These are phyloP conservation scores for Apus apus DNA, from an alignment of 2,113 vertebrate genomes.

Conservation along the genomic window DNA sequence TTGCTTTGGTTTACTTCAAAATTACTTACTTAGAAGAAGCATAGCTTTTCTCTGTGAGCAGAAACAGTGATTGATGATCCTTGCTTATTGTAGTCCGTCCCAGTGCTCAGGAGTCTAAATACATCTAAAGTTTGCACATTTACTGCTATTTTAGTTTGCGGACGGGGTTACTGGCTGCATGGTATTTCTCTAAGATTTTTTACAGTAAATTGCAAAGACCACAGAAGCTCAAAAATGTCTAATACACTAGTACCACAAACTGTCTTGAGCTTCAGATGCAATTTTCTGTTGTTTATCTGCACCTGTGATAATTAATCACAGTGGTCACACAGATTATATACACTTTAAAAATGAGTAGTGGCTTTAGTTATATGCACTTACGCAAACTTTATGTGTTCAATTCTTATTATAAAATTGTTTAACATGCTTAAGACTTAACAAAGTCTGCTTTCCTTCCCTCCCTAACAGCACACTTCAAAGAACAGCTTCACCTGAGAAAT, in stretches of 20 bases:
- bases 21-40: not conserved
- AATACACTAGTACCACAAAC: not conserved
- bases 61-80: not conserved
- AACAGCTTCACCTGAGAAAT: not conserved
- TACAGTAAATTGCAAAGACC: not conserved
- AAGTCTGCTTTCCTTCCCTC: not conserved
- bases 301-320: not conserved
- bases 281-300: not conserved
- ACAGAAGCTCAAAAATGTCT: not conserved
- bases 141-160: not conserved
- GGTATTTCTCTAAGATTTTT: not conserved
- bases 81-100: accelerated
- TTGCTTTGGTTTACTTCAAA: not conserved
- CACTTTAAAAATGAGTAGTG: not conserved
- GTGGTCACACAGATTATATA: not conserved
- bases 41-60: not conserved
- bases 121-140: not conserved
- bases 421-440: not conserved
- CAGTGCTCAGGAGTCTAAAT: not conserved
- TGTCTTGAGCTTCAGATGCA: not conserved
- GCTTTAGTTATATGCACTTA: not conserved
- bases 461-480: not conserved
- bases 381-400: not conserved
- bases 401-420: not conserved
- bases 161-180: not conserved